A percentile compares a stretch with the other conserved stretches of the same genome.
phyloP scores from a whole-genome alignment of 2,888 invertebrate genomes.

The Agrochola macilenta region DNA sequence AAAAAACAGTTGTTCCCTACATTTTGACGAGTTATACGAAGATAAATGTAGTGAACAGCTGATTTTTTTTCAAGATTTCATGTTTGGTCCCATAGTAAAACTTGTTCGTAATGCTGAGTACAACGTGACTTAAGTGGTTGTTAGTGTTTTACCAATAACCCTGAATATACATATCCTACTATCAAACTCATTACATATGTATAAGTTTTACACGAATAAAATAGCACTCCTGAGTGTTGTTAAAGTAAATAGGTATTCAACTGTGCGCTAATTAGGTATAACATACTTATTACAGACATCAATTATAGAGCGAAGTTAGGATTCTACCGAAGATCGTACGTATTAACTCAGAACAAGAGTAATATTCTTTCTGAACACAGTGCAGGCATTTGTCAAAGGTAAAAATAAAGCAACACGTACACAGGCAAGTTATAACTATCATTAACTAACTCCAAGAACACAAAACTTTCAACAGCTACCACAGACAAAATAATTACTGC shows the following conservation, averaged over 20 bases:
- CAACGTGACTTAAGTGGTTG: no score
- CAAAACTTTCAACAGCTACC: slow-evolving; percentile 40
- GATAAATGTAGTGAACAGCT: no score
- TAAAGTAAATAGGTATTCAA: slow-evolving; percentile 11
- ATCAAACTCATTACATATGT: neutral
- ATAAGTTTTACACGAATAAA: neutral
- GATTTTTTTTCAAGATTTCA: no score
- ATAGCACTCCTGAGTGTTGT: slow-evolving; percentile 12
- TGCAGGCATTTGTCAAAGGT: slow-evolving; percentile 6
- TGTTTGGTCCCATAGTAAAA: no score
- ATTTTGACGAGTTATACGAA: no score
- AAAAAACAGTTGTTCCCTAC: no score
- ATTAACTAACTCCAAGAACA: slow-evolving; percentile 37
- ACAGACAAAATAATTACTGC: slow-evolving; percentile 66
- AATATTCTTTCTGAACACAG: neutral
- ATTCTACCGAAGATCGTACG: neutral
- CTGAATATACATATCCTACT: neutral
- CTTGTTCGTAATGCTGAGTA: no score
- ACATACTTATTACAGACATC: neutral
- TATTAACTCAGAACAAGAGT: neutral
- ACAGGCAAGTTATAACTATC: slow-evolving; percentile 36
- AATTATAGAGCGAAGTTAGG: neutral
- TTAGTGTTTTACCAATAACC: no score
- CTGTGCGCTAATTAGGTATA: slow-evolving; percentile 9
- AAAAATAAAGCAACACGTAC: slow-evolving; percentile 22